phyloP scores from a whole-genome alignment of 1,140 invertebrate species.

The Cotesia vestalis region DNA sequence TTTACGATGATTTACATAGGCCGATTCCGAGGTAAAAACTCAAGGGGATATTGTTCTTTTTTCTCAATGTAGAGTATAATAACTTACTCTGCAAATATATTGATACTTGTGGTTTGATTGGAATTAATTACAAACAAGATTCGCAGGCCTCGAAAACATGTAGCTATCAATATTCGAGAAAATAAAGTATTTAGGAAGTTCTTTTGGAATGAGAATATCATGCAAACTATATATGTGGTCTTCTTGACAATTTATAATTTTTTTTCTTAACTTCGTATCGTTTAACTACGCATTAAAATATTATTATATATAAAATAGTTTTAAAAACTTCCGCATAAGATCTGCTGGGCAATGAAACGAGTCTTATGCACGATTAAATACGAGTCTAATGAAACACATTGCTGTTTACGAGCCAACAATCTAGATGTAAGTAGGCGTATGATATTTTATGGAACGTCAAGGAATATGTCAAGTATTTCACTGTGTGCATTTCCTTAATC shows the following conservation, averaged over 20 bases:
- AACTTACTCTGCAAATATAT: constrained; percentile 43
- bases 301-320: neutral
- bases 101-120: constrained; percentile 46
- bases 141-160: constrained; percentile 37
- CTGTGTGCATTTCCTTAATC: neutral
- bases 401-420: constrained; percentile 33
- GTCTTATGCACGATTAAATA: constrained; percentile 24
- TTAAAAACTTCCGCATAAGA: constrained; percentile 23
- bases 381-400: constrained; percentile 33
- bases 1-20: too few relatives aligned
- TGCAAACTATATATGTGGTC: constrained; percentile 6
- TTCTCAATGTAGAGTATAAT: constrained; percentile 44
- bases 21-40: neutral
- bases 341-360: constrained; percentile 29
- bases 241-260: constrained; percentile 10
- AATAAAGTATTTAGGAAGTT: neutral
- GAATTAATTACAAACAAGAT: constrained; percentile 62
- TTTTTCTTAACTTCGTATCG: neutral
- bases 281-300: neutral
- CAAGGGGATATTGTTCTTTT: constrained; percentile 31
- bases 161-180: constrained; percentile 44
- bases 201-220: constrained; percentile 12
- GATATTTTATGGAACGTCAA: constrained; percentile 27
- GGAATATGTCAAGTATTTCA: constrained; percentile 26
- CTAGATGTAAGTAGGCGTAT: constrained; percentile 31